A percentile compares a stretch with the other conserved stretches of the same genome.
Evolutionary conservation across 2,888 invertebrate genomes (phyloP).

Genomic region (Euphydryas editha): DNA sequence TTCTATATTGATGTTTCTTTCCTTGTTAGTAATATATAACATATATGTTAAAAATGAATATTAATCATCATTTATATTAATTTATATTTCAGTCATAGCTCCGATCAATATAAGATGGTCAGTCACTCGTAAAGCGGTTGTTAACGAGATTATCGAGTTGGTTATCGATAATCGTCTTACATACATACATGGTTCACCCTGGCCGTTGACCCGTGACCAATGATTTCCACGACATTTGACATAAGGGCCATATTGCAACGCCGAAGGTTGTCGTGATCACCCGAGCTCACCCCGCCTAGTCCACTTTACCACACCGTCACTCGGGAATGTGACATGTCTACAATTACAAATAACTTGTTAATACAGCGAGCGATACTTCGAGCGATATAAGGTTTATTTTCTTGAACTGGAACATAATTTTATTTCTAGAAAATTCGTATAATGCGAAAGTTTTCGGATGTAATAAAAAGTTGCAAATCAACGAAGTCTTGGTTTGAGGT

Average conservation of each 20-base stretch:
- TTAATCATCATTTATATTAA: not conserved
- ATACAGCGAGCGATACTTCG: too few species aligned
- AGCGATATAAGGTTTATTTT: too few species aligned
- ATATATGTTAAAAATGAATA: too few species aligned
- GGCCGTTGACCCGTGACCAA: not conserved
- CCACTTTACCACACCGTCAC: not conserved
- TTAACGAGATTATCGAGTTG: not conserved
- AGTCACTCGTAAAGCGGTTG: constrained; percentile 1
- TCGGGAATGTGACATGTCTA: not conserved
- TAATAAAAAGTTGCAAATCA: too few species aligned
- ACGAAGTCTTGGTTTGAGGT: too few species aligned
- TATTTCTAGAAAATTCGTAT: too few species aligned
- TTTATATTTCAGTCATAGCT: not conserved
- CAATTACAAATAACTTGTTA: not conserved
- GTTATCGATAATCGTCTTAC: constrained; percentile 5
- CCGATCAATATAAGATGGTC: not conserved
- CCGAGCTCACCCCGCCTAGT: not conserved
- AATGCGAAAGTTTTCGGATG: too few species aligned
- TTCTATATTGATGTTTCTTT: too few species aligned
- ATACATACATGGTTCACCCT: not conserved
- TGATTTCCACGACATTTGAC: not conserved
- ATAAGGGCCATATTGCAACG: not conserved
- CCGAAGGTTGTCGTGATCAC: not conserved
- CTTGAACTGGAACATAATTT: too few species aligned
- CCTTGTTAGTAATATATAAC: too few species aligned